Evolutionary conservation across 2,888 invertebrate genomes (phyloP).

Genomic region (Brachypalpus laphriformis): DNA sequence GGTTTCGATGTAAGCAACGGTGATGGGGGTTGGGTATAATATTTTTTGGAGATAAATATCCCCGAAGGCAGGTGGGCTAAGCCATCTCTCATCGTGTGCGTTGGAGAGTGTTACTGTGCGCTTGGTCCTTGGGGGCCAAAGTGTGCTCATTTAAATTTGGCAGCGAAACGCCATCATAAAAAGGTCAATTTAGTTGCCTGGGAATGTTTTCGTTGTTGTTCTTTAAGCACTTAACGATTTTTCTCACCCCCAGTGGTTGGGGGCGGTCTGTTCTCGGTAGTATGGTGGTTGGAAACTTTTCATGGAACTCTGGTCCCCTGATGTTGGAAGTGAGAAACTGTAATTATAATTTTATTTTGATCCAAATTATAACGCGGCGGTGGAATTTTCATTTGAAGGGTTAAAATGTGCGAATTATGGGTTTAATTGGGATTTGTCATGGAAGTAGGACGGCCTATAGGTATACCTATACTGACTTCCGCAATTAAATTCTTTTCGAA

Average conservation of each 20-base stretch:
- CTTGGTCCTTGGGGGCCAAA: constrained; percentile 45
- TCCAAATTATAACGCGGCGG: neutral
- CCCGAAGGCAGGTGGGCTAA: constrained; percentile 66
- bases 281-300: too few species aligned
- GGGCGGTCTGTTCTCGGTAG: neutral
- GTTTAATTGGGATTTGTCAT: neutral
- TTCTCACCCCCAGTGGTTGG: constrained; percentile 28
- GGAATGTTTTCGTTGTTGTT: constrained; percentile 46
- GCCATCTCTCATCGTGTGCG: constrained; percentile 55
- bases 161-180: constrained; percentile 49
- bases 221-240: constrained; percentile 37
- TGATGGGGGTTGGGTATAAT: constrained; percentile 29
- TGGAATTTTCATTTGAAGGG: neutral
- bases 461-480: neutral
- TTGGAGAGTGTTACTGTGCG: constrained; percentile 25
- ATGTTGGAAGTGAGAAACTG: neutral
- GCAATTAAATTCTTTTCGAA: neutral
- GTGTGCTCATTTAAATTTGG: constrained; percentile 57
- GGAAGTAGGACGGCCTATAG: neutral
- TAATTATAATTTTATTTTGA: constrained; percentile 26
- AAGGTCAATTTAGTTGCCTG: constrained; percentile 65
- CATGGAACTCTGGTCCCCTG: neutral
- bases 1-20: neutral
- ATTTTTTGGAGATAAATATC: constrained; percentile 63
- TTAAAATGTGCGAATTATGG: neutral